A percentile compares a stretch with the other conserved stretches of the same genome.
phyloP scores from a whole-genome alignment of 2,888 invertebrate species.

The Volucella bombylans region DNA sequence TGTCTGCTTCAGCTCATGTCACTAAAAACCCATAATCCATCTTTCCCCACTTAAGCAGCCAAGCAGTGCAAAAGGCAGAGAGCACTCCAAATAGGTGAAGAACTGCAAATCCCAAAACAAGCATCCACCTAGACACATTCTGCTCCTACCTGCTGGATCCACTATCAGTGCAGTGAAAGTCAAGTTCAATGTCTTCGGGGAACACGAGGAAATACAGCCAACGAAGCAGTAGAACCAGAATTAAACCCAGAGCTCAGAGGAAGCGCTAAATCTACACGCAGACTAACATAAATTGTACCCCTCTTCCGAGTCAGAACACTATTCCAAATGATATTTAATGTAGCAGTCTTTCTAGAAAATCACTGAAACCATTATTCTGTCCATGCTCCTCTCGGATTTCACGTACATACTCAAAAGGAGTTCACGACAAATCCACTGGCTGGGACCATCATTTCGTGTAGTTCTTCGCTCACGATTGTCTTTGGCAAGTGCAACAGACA shows the following conservation, averaged over 20 bases:
- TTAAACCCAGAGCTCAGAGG: slow-evolving; percentile 39
- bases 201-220: slow-evolving; percentile 24
- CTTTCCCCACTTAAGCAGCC: slow-evolving; percentile 28
- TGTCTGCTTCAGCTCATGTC: slow-evolving; percentile 42
- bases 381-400: slow-evolving; percentile 55
- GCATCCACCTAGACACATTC: slow-evolving; percentile 30
- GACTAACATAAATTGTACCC: slow-evolving; percentile 49
- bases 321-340: slow-evolving; percentile 61
- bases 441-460: slow-evolving; percentile 52
- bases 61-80: slow-evolving; percentile 19
- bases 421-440: slow-evolving; percentile 48
- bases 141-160: slow-evolving; percentile 10
- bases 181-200: slow-evolving; percentile 69
- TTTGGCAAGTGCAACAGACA: slow-evolving; percentile 1
- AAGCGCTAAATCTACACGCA: slow-evolving; percentile 70
- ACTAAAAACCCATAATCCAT: slow-evolving; percentile 30
- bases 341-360: slow-evolving; percentile 58
- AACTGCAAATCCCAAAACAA: slow-evolving; percentile 19
- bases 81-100: slow-evolving; percentile 42
- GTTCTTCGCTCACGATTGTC: slow-evolving; percentile 31
- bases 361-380: slow-evolving; percentile 61
- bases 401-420: slow-evolving; percentile 40
- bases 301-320: slow-evolving; percentile 2
- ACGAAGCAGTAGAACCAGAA: slow-evolving; percentile 45
- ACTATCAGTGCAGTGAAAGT: slow-evolving; percentile 68